These are phyloP conservation scores for Nesogale talazaci DNA, from an alignment of 2,113 vertebrate species.

Conservation along the genomic window DNA sequence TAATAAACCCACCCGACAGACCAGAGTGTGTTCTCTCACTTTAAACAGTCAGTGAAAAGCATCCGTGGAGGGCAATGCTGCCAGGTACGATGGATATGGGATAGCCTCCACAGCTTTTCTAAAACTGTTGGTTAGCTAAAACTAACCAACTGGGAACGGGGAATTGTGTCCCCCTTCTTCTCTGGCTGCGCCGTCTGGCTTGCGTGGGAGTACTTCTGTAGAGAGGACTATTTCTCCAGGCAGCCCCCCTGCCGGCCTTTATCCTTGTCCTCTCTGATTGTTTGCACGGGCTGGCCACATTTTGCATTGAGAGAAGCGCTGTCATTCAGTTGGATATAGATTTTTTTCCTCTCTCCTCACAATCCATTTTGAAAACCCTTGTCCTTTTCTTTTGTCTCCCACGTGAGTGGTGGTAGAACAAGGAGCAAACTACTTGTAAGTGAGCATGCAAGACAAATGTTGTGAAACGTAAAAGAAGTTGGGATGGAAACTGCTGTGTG, in stretches of 20 bases:
- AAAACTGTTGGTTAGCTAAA: too few relatives aligned
- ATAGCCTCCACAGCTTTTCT: background rate
- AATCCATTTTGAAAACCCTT: conserved; percentile 32
- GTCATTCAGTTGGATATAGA: background rate
- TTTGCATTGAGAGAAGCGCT: background rate
- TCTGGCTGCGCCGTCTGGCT: background rate
- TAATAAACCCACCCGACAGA: background rate
- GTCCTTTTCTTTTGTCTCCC: conserved; percentile 28
- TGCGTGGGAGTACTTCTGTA: background rate
- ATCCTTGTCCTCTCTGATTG: background rate
- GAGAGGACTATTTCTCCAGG: background rate
- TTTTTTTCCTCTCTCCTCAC: background rate
- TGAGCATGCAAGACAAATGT: background rate
- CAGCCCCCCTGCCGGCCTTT: background rate
- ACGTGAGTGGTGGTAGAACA: background rate
- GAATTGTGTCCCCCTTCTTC: background rate
- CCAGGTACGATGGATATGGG: background rate
- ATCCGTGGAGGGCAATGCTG: background rate
- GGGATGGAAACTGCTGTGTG: background rate
- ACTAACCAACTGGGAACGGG: background rate
- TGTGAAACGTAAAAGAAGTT: background rate
- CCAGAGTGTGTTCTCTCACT: background rate
- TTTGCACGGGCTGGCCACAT: background rate
- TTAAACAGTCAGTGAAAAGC: background rate
- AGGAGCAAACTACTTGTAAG: conserved; percentile 8